A percentile compares a stretch with the other conserved stretches of the same genome.
phyloP scores from a whole-genome alignment of 2,113 vertebrate species.

The Otis tarda region DNA sequence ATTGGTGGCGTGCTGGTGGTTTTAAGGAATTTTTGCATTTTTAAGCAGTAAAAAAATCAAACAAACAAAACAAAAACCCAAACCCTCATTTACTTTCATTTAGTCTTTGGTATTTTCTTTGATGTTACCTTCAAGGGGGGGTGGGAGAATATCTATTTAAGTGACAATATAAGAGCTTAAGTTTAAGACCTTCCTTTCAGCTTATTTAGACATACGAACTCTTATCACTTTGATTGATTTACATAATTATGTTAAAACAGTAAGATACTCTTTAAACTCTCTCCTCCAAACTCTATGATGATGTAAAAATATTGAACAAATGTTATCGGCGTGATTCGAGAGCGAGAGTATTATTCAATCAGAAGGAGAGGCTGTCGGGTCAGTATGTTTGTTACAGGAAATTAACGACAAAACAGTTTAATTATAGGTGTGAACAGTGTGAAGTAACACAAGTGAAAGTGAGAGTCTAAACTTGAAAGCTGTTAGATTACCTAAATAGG shows the following conservation, averaged over 20 bases:
- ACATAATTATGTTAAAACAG: not conserved
- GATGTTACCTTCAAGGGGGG: not conserved
- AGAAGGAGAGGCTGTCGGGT: not conserved
- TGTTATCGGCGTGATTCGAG: not conserved
- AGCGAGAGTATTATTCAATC: not conserved
- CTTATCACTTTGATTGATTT: not conserved
- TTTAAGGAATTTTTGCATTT: not conserved
- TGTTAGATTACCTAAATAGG: not conserved
- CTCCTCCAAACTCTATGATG: not conserved
- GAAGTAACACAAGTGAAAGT: not conserved
- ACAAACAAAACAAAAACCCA: too few relatives aligned
- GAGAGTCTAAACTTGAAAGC: not conserved
- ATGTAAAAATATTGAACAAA: not conserved
- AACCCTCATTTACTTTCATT: not conserved
- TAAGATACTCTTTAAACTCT: not conserved
- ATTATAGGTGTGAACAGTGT: not conserved
- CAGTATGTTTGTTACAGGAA: not conserved
- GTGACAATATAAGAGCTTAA: not conserved
- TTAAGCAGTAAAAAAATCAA: not conserved
- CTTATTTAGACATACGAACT: not conserved
- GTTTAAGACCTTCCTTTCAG: not conserved
- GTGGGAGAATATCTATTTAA: not conserved
- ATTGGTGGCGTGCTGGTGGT: not conserved
- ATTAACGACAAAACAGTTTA: not conserved
- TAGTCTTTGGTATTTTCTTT: not conserved